A percentile compares a stretch with the other conserved stretches of the same genome.
These are phyloP conservation scores for Anagrus nilaparvatae DNA, from an alignment of 1,140 invertebrate species.

Conservation along the genomic window DNA sequence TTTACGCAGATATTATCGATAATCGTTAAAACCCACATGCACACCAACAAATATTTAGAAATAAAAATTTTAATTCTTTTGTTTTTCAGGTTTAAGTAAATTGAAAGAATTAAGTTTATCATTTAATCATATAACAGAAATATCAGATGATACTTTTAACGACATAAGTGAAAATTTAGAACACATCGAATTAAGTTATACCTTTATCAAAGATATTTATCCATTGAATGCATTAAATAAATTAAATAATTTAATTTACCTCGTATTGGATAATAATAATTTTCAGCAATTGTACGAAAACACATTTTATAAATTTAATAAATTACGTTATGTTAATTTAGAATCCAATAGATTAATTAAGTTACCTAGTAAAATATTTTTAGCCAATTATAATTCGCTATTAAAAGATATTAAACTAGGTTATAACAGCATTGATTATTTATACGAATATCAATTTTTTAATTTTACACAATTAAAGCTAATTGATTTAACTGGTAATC, in stretches of 20 bases:
- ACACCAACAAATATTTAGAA: too few relatives aligned
- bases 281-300: slow-evolving; percentile 56
- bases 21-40: too few relatives aligned
- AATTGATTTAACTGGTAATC: slow-evolving; percentile 36
- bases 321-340: slow-evolving; percentile 73
- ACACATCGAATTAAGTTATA: slow-evolving; percentile 76
- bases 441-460: slow-evolving; percentile 65
- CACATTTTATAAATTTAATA: slow-evolving; percentile 52
- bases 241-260: slow-evolving; percentile 65
- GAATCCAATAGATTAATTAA: slow-evolving; percentile 69
- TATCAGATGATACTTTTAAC: slow-evolving; percentile 65
- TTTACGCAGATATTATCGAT: too few relatives aligned
- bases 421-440: slow-evolving; percentile 59
- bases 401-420: slow-evolving; percentile 61
- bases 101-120: slow-evolving; percentile 78
- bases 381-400: slow-evolving; percentile 57
- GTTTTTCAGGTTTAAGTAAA: slow-evolving; percentile 43
- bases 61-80: too few relatives aligned
- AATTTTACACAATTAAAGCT: slow-evolving; percentile 42
- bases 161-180: slow-evolving; percentile 64
- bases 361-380: slow-evolving; percentile 54
- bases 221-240: slow-evolving; percentile 61
- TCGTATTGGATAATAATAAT: slow-evolving; percentile 83
- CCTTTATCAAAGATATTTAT: slow-evolving; percentile 66
- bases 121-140: slow-evolving; percentile 73